Evolutionary conservation across 2,888 invertebrate genomes (phyloP).

Genomic region (Lymantria monacha): DNA sequence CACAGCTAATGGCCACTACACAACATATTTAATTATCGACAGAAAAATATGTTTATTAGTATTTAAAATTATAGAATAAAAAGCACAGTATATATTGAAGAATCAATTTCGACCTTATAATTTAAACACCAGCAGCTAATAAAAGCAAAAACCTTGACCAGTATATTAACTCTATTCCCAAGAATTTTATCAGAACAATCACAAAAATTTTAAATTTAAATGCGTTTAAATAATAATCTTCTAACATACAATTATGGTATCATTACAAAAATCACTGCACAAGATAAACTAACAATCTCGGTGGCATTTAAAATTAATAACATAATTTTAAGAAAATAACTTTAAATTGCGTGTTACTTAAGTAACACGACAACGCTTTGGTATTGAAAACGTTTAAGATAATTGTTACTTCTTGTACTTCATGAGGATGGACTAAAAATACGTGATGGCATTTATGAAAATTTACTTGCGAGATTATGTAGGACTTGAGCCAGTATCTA

Average conservation of each 20-base stretch:
- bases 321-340: conserved; percentile 22
- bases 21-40: too few relatives aligned
- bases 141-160: too few relatives aligned
- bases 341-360: conserved; percentile 16
- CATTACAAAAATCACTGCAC: conserved; percentile 20
- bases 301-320: conserved; percentile 28
- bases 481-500: too few relatives aligned
- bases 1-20: too few relatives aligned
- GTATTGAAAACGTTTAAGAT: neutral
- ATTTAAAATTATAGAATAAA: too few relatives aligned
- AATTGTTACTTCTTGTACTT: neutral
- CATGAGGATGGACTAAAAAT: neutral
- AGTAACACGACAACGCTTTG: conserved; percentile 4
- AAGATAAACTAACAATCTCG: conserved; percentile 15
- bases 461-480: too few relatives aligned
- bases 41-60: too few relatives aligned
- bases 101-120: too few relatives aligned
- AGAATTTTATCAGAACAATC: neutral
- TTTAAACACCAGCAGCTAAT: too few relatives aligned
- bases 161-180: neutral
- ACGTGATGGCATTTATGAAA: too few relatives aligned
- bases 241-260: conserved; percentile 2
- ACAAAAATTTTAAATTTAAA: neutral
- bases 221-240: conserved; percentile 12
- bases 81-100: too few relatives aligned